phyloP scores from a whole-genome alignment of 2,888 invertebrate genomes.

The Temnothorax rugatulus region DNA sequence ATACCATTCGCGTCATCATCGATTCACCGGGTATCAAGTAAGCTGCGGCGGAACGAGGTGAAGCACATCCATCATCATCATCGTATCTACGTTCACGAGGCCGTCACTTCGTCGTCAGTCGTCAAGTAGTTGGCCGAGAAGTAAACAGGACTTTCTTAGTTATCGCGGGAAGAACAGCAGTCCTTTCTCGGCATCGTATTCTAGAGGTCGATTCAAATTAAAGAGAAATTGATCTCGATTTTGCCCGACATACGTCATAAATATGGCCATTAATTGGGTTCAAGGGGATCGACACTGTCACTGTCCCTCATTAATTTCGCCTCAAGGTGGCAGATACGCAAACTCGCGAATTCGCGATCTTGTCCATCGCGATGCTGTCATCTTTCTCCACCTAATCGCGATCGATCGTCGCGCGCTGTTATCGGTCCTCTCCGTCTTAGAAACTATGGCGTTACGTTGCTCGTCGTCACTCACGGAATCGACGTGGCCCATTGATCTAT shows the following conservation, averaged over 20 bases:
- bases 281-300: slow-evolving; percentile 24
- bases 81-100: slow-evolving; percentile 15
- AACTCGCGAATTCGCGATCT: slow-evolving; percentile 23
- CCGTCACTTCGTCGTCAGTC: not conserved
- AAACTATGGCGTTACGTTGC: not conserved
- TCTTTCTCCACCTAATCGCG: slow-evolving; percentile 23
- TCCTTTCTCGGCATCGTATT: not conserved
- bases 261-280: not conserved
- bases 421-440: not conserved
- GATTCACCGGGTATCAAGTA: not conserved
- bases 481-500: slow-evolving; percentile 58
- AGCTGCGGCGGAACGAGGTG: not conserved
- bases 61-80: slow-evolving; percentile 33
- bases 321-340: slow-evolving; percentile 23
- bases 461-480: slow-evolving; percentile 45
- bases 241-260: slow-evolving; percentile 17
- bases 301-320: slow-evolving; percentile 8
- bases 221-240: slow-evolving; percentile 5
- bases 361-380: not conserved
- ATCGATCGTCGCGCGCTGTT: slow-evolving; percentile 29
- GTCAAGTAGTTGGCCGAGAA: not conserved
- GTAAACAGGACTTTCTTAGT: slow-evolving; percentile 5
- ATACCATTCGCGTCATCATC: slow-evolving; percentile 22
- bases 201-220: not conserved
- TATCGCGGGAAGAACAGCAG: not conserved